phyloP scores from a whole-genome alignment of 2,888 invertebrate genomes.

The Drosophila percnosoma region DNA sequence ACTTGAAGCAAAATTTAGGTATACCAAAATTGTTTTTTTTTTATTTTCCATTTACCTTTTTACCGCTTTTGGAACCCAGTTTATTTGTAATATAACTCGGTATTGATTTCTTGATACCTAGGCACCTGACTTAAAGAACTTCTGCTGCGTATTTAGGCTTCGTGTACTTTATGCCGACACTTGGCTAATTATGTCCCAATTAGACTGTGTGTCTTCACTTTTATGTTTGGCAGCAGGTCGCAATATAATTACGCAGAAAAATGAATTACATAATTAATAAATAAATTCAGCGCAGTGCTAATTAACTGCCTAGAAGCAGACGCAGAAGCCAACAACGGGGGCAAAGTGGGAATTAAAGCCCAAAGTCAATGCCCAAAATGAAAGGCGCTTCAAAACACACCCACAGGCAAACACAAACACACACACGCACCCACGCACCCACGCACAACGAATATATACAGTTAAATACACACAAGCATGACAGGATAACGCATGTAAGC shows the following conservation, averaged over 20 bases:
- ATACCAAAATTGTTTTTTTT: background rate
- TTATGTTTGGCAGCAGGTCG: constrained; percentile 62
- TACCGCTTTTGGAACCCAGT: background rate
- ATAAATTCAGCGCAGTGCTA: constrained; percentile 73
- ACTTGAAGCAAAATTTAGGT: too few relatives aligned
- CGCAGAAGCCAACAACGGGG: background rate
- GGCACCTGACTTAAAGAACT: constrained; percentile 37
- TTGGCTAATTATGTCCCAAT: constrained; percentile 74
- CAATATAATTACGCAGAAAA: constrained; percentile 78
- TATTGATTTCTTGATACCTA: constrained; percentile 39
- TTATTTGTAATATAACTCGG: constrained; percentile 35
- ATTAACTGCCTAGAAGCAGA: constrained; percentile 59
- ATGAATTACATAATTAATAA: constrained; percentile 81
- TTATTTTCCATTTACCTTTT: constrained; percentile 3
- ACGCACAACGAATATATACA: constrained; percentile 15
- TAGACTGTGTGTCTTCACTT: constrained; percentile 61
- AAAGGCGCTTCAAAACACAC: constrained; percentile 54
- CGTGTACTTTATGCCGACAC: constrained; percentile 32
- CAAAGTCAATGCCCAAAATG: constrained; percentile 61
- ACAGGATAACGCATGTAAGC: constrained; percentile 63
- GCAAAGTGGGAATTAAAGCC: constrained; percentile 46
- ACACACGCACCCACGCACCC: constrained; percentile 1
- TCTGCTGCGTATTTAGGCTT: constrained; percentile 11
- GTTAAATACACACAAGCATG: constrained; percentile 24
- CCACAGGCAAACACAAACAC: constrained; percentile 23